Evolutionary conservation across 2,797 vertebrate genomes (phyloP).

Genomic region (Pseudochromis fuscus): DNA sequence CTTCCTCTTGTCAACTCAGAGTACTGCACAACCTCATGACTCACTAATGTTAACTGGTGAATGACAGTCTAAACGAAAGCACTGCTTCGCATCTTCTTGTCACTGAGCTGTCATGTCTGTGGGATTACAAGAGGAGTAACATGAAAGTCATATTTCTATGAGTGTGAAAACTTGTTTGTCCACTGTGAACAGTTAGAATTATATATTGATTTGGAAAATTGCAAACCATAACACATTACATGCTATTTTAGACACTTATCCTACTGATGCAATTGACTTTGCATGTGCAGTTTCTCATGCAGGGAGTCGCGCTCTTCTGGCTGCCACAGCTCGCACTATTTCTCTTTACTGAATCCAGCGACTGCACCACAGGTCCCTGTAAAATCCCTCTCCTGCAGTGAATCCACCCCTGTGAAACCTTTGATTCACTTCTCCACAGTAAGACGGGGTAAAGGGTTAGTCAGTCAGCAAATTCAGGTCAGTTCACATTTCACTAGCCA

Average conservation of each 20-base stretch:
- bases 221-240: conserved; percentile 1
- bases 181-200: neutral
- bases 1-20: conserved; percentile 1
- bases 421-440: conserved; percentile 39
- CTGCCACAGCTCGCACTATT: neutral
- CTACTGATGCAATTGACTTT: neutral
- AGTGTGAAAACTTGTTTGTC: neutral
- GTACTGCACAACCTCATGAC: conserved; percentile 27
- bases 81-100: conserved; percentile 7
- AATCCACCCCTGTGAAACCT: conserved; percentile 37
- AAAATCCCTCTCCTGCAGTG: conserved; percentile 31
- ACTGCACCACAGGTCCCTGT: conserved; percentile 19
- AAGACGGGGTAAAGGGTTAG: conserved; percentile 43
- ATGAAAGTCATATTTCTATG: neutral
- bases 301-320: neutral
- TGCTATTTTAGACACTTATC: neutral
- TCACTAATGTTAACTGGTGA: conserved; percentile 21
- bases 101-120: conserved; percentile 3
- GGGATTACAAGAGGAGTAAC: neutral
- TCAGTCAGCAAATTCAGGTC: conserved; percentile 60
- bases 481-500: conserved; percentile 61
- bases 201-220: neutral
- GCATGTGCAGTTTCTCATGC: conserved; percentile 2
- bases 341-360: conserved; percentile 19
- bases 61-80: conserved; percentile 24